Conservation (phyloP, 2,888 invertebrate genomes). For the Eumerus sabulonum region DNA sequence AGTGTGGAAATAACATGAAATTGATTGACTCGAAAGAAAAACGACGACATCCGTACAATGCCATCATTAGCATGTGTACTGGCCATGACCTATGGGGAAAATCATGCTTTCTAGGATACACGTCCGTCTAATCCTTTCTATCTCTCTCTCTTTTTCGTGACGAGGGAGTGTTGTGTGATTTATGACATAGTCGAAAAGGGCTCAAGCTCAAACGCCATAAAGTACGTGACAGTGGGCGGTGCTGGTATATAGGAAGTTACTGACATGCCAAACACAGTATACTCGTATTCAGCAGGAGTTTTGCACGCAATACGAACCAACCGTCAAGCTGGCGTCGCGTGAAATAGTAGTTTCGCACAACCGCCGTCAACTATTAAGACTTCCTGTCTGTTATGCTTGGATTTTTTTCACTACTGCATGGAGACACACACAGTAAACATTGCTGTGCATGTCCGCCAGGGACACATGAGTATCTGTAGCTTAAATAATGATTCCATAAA, state of each 20-base stretch:
- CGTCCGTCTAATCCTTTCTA: neutral
- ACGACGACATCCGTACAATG: conserved; percentile 14
- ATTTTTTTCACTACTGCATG: neutral
- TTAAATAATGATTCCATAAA: conserved; percentile 66
- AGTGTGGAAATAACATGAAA: neutral
- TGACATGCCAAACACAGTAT: neutral
- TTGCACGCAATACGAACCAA: conserved; percentile 53
- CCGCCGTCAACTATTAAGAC: conserved; percentile 60
- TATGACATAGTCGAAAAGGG: conserved; percentile 6
- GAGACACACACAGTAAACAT: neutral
- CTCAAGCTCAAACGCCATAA: conserved; percentile 1
- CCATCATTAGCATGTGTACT: conserved; percentile 29
- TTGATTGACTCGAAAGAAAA: neutral
- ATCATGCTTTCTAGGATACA: conserved; percentile 31
- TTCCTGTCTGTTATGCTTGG: conserved; percentile 45
- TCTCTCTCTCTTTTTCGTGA: neutral
- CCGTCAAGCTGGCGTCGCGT: conserved; percentile 56
- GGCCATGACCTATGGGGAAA: conserved; percentile 55
- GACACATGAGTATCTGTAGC: conserved; percentile 57
- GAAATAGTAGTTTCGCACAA: conserved; percentile 60
- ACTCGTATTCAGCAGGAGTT: conserved; percentile 14
- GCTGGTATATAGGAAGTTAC: conserved; percentile 33
- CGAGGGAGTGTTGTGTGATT: conserved; percentile 54
- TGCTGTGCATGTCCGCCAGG: conserved; percentile 22
- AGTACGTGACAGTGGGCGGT: conserved; percentile 40